phyloP scores from a whole-genome alignment of 2,888 invertebrate genomes.

The Pammene fasciana region DNA sequence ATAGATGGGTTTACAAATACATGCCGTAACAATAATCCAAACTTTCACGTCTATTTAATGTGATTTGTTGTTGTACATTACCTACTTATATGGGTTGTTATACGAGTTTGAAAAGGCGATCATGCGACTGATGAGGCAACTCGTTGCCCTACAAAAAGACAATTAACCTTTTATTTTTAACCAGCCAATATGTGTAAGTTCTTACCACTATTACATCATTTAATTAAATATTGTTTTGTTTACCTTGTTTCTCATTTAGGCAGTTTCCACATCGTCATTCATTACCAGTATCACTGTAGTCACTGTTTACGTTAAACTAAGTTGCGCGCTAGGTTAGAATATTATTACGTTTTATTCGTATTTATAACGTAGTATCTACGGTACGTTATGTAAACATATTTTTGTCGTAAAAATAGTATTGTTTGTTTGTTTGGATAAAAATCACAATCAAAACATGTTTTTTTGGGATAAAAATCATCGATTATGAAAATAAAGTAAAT shows the following conservation, averaged over 20 bases:
- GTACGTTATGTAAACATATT: conserved; percentile 2
- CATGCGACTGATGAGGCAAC: conserved; percentile 23
- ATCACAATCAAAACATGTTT: no score
- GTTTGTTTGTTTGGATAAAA: neutral
- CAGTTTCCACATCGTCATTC: conserved; percentile 26
- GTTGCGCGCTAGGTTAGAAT: conserved; percentile 9
- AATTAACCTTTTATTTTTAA: conserved; percentile 21
- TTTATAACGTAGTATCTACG: neutral
- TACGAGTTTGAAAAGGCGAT: conserved; percentile 15
- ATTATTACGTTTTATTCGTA: conserved; percentile 11
- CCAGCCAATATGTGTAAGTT: conserved; percentile 28
- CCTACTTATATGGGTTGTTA: neutral
- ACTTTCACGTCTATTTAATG: no score
- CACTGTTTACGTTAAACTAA: conserved; percentile 21
- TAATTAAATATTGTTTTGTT: conserved; percentile 24
- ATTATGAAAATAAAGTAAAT: no score
- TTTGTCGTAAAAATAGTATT: neutral
- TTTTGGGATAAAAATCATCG: no score
- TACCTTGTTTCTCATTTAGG: conserved; percentile 29
- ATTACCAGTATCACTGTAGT: conserved; percentile 13
- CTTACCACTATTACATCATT: conserved; percentile 32
- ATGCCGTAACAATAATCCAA: no score
- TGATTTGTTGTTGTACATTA: neutral
- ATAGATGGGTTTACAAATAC: neutral
- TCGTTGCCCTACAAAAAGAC: conserved; percentile 25